These are phyloP conservation scores for Oncorhynchus clarkii DNA, from an alignment of 2,113 vertebrate species.

Conservation along the genomic window DNA sequence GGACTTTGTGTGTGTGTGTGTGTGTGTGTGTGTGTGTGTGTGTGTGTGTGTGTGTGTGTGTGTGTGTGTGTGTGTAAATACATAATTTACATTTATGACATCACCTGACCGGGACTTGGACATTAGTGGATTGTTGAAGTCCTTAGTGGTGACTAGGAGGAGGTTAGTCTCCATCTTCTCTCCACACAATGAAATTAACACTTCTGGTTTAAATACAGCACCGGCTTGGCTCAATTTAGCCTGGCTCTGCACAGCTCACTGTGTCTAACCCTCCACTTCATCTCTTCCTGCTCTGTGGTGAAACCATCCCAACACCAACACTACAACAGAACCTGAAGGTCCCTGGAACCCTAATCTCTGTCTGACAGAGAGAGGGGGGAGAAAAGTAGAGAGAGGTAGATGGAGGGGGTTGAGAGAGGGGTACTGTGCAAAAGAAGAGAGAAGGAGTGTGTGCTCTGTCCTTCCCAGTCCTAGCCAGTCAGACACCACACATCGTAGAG, in stretches of 20 bases:
- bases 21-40: no score
- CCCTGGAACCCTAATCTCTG: conserved; percentile 2
- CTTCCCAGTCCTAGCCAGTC: no score
- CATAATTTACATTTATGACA: neutral
- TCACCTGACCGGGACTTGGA: conserved; percentile 9
- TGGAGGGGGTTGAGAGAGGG: no score
- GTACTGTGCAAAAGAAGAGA: no score
- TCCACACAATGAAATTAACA: conserved; percentile 22
- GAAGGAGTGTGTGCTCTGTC: no score
- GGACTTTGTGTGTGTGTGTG: conserved; percentile 28
- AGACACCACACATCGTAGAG: no score
- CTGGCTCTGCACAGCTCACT: neutral
- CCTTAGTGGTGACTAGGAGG: no score
- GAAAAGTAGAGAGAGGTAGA: conserved; percentile 3
- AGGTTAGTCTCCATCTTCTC: neutral
- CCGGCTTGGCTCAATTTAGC: neutral
- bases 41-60: no score
- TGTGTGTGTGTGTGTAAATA: no score
- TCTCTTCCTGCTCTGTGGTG: neutral
- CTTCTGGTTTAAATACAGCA: neutral
- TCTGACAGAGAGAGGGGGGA: neutral
- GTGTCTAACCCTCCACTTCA: neutral
- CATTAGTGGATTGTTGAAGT: neutral
- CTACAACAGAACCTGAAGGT: neutral
- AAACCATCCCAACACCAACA: conserved; percentile 16